These are phyloP conservation scores for Perca fluviatilis DNA, from an alignment of 2,113 vertebrate species.

Conservation along the genomic window DNA sequence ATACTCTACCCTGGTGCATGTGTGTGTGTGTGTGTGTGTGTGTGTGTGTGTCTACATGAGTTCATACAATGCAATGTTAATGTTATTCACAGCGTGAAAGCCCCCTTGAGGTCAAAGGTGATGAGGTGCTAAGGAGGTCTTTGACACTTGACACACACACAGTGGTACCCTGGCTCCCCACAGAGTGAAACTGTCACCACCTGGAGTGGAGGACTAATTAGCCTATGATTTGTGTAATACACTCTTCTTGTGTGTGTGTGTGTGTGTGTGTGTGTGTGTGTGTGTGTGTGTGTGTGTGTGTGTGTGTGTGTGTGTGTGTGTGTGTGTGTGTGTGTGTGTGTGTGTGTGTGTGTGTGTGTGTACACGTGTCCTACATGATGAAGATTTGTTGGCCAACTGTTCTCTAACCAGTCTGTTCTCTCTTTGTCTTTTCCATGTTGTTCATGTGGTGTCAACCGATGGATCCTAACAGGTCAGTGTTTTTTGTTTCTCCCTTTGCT, in stretches of 20 bases:
- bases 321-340: background rate
- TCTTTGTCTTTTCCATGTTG: constrained; percentile 55
- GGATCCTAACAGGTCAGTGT: constrained; percentile 65
- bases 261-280: background rate
- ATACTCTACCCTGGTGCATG: background rate
- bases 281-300: background rate
- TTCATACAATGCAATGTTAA: constrained; percentile 32
- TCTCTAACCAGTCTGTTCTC: constrained; percentile 37
- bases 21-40: background rate
- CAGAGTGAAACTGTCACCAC: constrained; percentile 81
- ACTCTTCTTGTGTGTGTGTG: constrained; percentile 36
- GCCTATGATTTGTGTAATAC: constrained; percentile 74
- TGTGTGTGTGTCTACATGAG: constrained; percentile 1
- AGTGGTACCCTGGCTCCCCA: constrained; percentile 52
- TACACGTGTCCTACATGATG: background rate
- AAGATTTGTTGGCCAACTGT: background rate
- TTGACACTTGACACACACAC: constrained; percentile 76
- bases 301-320: background rate
- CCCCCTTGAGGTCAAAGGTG: constrained; percentile 71
- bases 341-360: background rate
- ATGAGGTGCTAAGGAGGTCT: constrained; percentile 76
- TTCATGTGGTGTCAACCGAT: background rate
- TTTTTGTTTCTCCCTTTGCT: background rate
- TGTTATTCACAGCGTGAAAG: constrained; percentile 56
- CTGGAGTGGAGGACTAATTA: constrained; percentile 76